Percentiles rank a stretch among this genome's conserved stretches.
Conservation (phyloP, 2,888 invertebrate species). For the Hyles lineata region DNA sequence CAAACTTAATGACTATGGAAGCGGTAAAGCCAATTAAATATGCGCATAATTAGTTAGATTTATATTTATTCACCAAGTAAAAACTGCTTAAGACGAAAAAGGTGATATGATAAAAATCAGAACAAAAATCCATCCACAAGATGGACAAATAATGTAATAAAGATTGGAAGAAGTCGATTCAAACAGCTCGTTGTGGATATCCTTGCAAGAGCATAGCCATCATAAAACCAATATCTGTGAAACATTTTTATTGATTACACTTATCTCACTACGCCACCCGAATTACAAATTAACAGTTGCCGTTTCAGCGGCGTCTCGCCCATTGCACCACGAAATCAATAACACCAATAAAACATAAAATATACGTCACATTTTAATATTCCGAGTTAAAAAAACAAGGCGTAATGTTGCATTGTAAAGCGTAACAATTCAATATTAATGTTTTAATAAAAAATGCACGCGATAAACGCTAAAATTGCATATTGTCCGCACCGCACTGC, state of each 20-base stretch:
- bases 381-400: background rate
- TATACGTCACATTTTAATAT: background rate
- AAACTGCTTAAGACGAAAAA: too few species aligned
- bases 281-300: too few species aligned
- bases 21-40: background rate
- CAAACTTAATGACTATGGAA: background rate
- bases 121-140: too few species aligned
- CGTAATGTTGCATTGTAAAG: background rate
- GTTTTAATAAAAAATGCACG: background rate
- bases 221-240: too few species aligned
- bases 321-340: background rate
- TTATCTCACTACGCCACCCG: too few species aligned
- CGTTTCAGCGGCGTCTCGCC: too few species aligned
- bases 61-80: background rate
- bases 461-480: slow-evolving; percentile 4
- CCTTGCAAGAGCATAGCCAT: too few species aligned
- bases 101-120: too few species aligned
- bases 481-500: slow-evolving; percentile 1
- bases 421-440: background rate
- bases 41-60: background rate
- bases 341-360: background rate
- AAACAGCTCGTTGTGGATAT: too few species aligned
- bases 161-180: too few species aligned
- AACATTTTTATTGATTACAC: too few species aligned
- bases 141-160: too few species aligned